Percentiles rank a stretch among this genome's conserved stretches.
Conservation (phyloP, 2,797 vertebrate species). For the Danio kyathit region DNA sequence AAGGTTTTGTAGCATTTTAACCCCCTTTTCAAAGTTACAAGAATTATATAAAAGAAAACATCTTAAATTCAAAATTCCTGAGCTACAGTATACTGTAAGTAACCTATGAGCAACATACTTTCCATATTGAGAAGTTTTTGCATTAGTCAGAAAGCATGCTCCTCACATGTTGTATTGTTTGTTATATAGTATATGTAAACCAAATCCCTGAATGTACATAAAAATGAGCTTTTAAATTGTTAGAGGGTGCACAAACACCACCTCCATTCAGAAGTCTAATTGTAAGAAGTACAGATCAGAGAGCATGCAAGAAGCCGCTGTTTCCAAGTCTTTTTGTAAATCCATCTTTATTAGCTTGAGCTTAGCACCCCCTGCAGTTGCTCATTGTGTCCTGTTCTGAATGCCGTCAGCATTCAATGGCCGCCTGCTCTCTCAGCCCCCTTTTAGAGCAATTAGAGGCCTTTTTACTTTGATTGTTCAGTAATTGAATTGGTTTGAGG, state of each 20-base stretch:
- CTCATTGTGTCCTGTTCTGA: conserved; percentile 72
- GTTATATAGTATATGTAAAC: not conserved
- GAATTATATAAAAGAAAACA: not conserved
- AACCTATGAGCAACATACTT: not conserved
- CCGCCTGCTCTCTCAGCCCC: conserved; percentile 71
- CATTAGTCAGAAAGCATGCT: not conserved
- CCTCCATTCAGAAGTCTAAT: conserved; percentile 34
- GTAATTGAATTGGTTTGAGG: conserved; percentile 86
- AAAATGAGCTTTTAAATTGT: not conserved
- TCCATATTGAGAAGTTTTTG: not conserved
- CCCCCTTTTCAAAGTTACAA: not conserved
- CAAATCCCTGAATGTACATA: conserved; percentile 1
- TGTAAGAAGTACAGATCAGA: conserved; percentile 52
- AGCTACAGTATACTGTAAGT: not conserved
- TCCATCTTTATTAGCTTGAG: conserved; percentile 78
- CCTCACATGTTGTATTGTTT: not conserved
- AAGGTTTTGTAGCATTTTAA: not conserved
- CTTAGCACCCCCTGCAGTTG: conserved; percentile 85
- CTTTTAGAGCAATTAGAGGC: conserved; percentile 83
- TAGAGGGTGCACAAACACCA: conserved; percentile 10
- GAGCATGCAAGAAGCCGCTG: conserved; percentile 62
- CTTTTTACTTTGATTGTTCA: conserved; percentile 85
- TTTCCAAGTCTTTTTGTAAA: conserved; percentile 49
- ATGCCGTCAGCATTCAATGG: conserved; percentile 62
- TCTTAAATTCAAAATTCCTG: not conserved